These are phyloP conservation scores for Plecturocebus donacophilus DNA, from an alignment of 2,113 vertebrate genomes.

Conservation along the genomic window DNA sequence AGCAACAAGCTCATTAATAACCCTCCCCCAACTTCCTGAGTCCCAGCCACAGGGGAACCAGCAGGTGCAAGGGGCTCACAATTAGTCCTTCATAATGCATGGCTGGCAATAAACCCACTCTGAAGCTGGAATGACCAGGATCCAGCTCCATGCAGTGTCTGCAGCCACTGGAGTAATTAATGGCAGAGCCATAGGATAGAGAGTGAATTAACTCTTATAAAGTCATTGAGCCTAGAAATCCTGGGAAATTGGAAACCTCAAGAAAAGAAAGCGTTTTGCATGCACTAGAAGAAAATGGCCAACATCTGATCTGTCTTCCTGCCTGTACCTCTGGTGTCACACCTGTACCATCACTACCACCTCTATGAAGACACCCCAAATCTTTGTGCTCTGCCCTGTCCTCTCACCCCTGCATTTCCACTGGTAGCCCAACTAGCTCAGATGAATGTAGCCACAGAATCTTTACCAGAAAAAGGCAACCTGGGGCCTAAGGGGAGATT, in stretches of 20 bases:
- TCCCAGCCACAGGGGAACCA: slow-evolving; percentile 82
- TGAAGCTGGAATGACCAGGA: slow-evolving; percentile 75
- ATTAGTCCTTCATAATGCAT: slow-evolving; percentile 86
- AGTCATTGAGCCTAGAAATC: background rate
- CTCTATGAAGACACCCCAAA: background rate
- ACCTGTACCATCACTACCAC: background rate
- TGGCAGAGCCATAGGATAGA: background rate
- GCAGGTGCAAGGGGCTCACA: slow-evolving; percentile 87
- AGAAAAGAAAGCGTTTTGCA: background rate
- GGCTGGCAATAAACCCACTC: slow-evolving; percentile 86
- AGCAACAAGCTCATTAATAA: slow-evolving; percentile 88
- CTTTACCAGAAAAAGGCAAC: background rate
- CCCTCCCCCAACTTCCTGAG: slow-evolving; percentile 74
- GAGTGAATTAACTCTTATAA: slow-evolving; percentile 24
- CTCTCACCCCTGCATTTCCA: background rate
- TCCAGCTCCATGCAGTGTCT: slow-evolving; percentile 63
- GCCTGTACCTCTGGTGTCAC: background rate
- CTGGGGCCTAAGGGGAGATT: background rate
- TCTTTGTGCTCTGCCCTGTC: background rate
- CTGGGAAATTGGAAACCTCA: background rate
- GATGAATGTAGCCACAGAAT: background rate
- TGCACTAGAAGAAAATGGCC: background rate
- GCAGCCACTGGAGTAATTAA: slow-evolving; percentile 77
- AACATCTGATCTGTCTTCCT: background rate
- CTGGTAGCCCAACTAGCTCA: background rate